Percentiles rank a stretch among this genome's conserved stretches.
Evolutionary conservation across 2,113 vertebrate species (phyloP).

Genomic region (Salvelinus sp.): DNA sequence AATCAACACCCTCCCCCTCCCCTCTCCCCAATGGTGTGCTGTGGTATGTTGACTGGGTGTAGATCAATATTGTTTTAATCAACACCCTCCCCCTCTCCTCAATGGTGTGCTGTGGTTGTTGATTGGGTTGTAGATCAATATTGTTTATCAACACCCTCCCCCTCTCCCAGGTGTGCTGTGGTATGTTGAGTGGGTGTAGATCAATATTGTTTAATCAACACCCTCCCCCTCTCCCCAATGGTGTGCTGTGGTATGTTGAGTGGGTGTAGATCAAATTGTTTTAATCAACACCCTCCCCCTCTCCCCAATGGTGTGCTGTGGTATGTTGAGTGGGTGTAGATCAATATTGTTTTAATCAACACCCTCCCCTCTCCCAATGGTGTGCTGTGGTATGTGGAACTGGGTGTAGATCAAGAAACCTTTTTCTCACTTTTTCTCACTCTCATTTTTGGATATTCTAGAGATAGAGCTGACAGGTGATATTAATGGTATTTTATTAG

Average conservation of each 20-base stretch:
- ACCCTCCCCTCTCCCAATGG: constrained; percentile 14
- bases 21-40: constrained; percentile 23
- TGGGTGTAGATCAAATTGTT: constrained; percentile 12
- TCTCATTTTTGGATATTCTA: constrained; percentile 69
- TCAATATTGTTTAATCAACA: constrained; percentile 15
- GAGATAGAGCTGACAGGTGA: constrained; percentile 75
- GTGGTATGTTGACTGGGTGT: constrained; percentile 29
- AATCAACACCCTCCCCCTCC: constrained; percentile 6
- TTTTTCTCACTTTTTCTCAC: constrained; percentile 50
- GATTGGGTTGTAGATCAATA: constrained; percentile 19
- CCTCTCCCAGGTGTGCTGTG: constrained; percentile 23
- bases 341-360: constrained; percentile 17
- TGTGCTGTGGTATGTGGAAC: constrained; percentile 31
- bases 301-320: constrained; percentile 21
- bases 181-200: constrained; percentile 28
- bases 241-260: constrained; percentile 30
- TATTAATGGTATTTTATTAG: constrained; percentile 78
- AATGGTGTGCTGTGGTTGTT: constrained; percentile 15
- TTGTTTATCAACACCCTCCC: constrained; percentile 21
- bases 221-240: constrained; percentile 18
- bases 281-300: constrained; percentile 15
- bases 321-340: constrained; percentile 29
- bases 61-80: constrained; percentile 16
- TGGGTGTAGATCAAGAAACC: constrained; percentile 52
- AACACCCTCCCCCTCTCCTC: constrained; percentile 19